These are phyloP conservation scores for Alouatta palliata DNA, from an alignment of 2,113 vertebrate species.

Conservation along the genomic window DNA sequence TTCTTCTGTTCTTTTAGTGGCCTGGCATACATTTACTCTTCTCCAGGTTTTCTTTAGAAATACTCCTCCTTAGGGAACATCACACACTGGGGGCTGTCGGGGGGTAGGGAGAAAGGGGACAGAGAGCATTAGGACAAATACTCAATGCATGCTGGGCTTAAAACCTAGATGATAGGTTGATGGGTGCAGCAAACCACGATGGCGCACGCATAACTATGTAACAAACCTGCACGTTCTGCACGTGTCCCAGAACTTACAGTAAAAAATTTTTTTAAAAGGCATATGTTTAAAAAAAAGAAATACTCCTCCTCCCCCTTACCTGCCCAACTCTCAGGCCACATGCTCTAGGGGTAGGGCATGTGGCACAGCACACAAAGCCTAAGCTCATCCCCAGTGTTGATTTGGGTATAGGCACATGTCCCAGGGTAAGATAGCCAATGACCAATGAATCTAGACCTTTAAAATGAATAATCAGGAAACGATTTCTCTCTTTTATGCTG, in stretches of 20 bases:
- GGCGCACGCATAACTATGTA: too few species aligned
- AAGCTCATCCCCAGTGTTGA: background rate
- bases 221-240: too few species aligned
- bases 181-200: too few species aligned
- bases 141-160: too few species aligned
- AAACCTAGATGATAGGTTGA: too few species aligned
- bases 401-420: background rate
- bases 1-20: background rate
- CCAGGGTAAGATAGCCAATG: background rate
- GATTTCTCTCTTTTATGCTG: background rate
- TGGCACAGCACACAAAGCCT: background rate
- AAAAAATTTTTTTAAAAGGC: too few species aligned
- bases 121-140: too few species aligned
- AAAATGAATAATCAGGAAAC: background rate
- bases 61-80: too few species aligned
- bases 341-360: background rate
- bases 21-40: background rate
- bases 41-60: background rate
- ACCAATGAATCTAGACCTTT: background rate
- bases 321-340: background rate
- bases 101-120: too few species aligned
- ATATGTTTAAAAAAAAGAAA: too few species aligned
- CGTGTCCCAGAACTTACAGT: too few species aligned
- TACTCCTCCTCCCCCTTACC: rapidly evolving
- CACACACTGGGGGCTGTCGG: too few species aligned